Evolutionary conservation across 2,797 vertebrate genomes (phyloP).

Genomic region (Huso huso): DNA sequence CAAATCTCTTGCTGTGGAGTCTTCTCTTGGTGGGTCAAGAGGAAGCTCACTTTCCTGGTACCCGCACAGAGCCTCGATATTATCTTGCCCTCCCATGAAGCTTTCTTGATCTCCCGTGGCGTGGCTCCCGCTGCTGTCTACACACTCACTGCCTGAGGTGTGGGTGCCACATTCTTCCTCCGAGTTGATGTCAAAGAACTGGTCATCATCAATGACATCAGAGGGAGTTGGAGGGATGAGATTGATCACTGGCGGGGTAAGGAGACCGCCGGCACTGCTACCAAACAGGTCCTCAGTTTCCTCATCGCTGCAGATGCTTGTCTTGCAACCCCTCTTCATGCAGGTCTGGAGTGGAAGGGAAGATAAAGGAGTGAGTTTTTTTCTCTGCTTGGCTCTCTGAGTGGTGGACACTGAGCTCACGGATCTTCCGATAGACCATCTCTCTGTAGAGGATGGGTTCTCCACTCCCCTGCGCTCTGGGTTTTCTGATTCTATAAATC

Average conservation of each 20-base stretch:
- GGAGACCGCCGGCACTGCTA: slow-evolving; percentile 21
- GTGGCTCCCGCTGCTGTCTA: slow-evolving; percentile 12
- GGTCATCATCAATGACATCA: slow-evolving; percentile 44
- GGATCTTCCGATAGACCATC: slow-evolving; percentile 25
- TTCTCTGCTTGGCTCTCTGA: slow-evolving; percentile 39
- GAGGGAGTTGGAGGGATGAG: slow-evolving; percentile 55
- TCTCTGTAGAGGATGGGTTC: slow-evolving; percentile 14
- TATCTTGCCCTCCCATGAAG: slow-evolving; percentile 24
- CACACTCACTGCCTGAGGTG: slow-evolving; percentile 25
- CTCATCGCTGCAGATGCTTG: slow-evolving; percentile 10
- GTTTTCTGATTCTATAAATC: slow-evolving; percentile 38
- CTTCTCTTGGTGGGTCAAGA: slow-evolving; percentile 16
- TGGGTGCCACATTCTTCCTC: slow-evolving; percentile 34
- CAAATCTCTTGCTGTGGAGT: too few species aligned
- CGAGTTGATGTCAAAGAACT: slow-evolving; percentile 54
- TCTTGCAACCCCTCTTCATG: not conserved
- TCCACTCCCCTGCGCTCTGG: not conserved
- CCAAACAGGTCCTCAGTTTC: slow-evolving; percentile 4
- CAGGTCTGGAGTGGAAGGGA: slow-evolving; percentile 40
- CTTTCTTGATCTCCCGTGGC: slow-evolving; percentile 25
- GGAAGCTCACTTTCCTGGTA: not conserved
- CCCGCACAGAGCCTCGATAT: not conserved
- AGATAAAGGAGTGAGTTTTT: slow-evolving; percentile 39
- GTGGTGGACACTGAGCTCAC: slow-evolving; percentile 40
- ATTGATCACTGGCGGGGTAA: slow-evolving; percentile 50